Base-by-base conservation (phyloP, 1,140 invertebrate species). In the Dinothrombium tinctorium region DNA sequence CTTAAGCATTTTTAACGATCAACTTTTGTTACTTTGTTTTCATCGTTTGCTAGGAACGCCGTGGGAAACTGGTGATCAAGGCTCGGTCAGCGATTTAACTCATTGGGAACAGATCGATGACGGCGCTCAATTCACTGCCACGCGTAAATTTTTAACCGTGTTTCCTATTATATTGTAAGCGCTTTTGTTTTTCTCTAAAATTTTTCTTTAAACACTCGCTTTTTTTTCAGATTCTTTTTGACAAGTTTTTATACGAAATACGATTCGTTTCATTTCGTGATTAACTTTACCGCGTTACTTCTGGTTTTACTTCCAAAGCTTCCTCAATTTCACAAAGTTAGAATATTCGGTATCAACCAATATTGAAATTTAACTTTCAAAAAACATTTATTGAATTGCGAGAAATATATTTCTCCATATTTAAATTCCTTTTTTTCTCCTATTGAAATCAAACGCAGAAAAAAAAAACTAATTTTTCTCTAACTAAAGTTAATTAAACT, bases 71-170 rank as follows among this genome's bases (percentile, higher is more conserved):
- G 61, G 62, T 40, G 72, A 74, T 50, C 72, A 74, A 54, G 73
- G 72, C 9, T 58, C 61, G 21, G 59, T 62, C 8, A 54, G 71
- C 14, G 58, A 53, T 11, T 58, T 68, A 45, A 75, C 73, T 1
- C 71, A 73, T 49, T 76, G 73, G 73, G 73, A 76, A 51, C 73
- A 76, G 56, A 72, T 76, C 48, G 73, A 76, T 55, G 63, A 69
- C 56, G 73, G 73, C 12, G 60, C 64, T 36, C 73, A 74, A 54
- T 73, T 70, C 54, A 75, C 73, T 4, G 58, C 63, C 15, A 74
- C 72, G 0, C 61, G 71, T 41, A 75, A 73, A 53, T 75, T 76
- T 50, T 57, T 76, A 3, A 69, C 65, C n/a, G 60, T 66, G 45
- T 61, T 69, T 31, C 71, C 71, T 22, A 63, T 73, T 44, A 55